Evolutionary conservation across 2,888 invertebrate species (phyloP).

Genomic region (Sympetrum striolatum): DNA sequence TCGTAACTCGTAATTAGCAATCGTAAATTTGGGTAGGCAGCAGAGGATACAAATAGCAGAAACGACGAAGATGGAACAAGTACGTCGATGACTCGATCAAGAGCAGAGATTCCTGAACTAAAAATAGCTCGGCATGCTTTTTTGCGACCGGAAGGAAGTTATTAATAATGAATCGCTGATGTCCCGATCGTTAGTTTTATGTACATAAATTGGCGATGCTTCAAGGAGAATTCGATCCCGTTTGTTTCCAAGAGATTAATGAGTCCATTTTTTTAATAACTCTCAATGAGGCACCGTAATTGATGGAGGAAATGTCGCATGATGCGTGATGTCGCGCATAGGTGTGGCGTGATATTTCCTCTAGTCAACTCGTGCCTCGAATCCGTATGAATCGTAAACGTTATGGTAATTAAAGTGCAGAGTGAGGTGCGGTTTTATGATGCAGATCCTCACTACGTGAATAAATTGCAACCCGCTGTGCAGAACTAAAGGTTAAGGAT

Average conservation of each 20-base stretch:
- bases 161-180: too few species aligned
- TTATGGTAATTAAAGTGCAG: slow-evolving; percentile 20
- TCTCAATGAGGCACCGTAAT: not conserved
- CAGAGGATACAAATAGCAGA: too few species aligned
- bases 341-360: not conserved
- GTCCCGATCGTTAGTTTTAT: not conserved
- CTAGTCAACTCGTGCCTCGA: not conserved
- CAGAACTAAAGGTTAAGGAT: slow-evolving; percentile 13
- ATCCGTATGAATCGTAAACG: slow-evolving; percentile 14
- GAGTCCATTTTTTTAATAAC: not conserved
- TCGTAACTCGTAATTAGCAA: too few species aligned
- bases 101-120: too few species aligned
- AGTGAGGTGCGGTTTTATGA: not conserved
- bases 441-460: not conserved
- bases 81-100: too few species aligned
- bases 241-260: not conserved
- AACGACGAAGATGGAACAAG: too few species aligned
- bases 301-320: not conserved
- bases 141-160: too few species aligned
- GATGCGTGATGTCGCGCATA: not conserved
- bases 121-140: too few species aligned
- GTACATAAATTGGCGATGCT: not conserved
- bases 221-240: not conserved
- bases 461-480: not conserved
- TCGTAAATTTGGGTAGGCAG: too few species aligned